phyloP scores from a whole-genome alignment of 2,888 invertebrate species.

The Drosophila paracracens region DNA sequence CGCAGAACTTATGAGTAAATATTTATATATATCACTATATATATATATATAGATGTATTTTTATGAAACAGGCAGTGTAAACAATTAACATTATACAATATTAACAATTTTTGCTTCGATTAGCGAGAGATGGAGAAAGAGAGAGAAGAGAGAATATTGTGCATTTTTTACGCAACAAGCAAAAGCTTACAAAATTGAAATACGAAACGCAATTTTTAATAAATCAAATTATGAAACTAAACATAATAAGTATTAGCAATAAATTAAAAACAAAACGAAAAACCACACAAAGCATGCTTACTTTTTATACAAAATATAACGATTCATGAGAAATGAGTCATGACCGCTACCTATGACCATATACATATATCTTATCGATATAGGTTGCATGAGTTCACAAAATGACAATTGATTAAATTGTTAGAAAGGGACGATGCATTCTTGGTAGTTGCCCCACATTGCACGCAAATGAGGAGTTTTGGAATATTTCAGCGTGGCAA shows the following conservation, averaged over 20 bases:
- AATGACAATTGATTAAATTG: not conserved
- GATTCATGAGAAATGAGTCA: slow-evolving; percentile 19
- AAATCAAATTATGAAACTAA: slow-evolving; percentile 78
- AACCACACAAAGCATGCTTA: not conserved
- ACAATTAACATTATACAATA: slow-evolving; percentile 55
- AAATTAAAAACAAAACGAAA: slow-evolving; percentile 58
- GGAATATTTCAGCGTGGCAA: not conserved
- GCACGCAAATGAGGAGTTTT: not conserved
- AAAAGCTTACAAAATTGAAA: slow-evolving; percentile 79
- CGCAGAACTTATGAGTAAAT: slow-evolving; percentile 75
- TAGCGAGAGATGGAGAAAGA: slow-evolving; percentile 53
- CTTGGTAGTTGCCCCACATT: not conserved
- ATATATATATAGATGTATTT: slow-evolving; percentile 70
- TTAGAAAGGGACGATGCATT: not conserved
- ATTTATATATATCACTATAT: slow-evolving; percentile 47
- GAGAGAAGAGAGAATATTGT: slow-evolving; percentile 56
- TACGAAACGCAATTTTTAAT: slow-evolving; percentile 80
- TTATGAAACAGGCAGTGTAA: slow-evolving; percentile 69
- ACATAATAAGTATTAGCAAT: slow-evolving; percentile 75
- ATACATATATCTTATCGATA: slow-evolving; percentile 41
- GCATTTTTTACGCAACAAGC: slow-evolving; percentile 78
- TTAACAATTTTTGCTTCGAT: slow-evolving; percentile 78
- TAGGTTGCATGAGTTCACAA: not conserved
- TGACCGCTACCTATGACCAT: not conserved
- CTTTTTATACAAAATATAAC: not conserved